These are phyloP conservation scores for Naja naja DNA, from an alignment of 2,113 vertebrate species.

Conservation along the genomic window DNA sequence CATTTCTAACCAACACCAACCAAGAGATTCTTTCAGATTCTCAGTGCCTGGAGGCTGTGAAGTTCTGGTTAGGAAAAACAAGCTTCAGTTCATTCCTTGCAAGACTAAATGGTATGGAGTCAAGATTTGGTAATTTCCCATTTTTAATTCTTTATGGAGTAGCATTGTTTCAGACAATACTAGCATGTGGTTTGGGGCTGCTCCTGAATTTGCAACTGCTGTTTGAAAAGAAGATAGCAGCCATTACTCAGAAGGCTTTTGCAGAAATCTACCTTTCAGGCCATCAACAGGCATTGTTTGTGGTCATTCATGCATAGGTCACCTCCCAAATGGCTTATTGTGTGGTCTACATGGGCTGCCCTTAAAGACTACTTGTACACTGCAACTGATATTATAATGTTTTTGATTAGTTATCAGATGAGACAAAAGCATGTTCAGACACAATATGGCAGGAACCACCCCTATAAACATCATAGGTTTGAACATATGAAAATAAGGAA, in stretches of 20 bases:
- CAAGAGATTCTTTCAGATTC: neutral
- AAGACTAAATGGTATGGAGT: neutral
- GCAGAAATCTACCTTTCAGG: neutral
- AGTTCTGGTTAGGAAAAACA: neutral
- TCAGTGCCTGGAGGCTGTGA: neutral
- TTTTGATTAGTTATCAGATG: too few species aligned
- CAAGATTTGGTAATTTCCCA: neutral
- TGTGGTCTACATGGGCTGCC: too few species aligned
- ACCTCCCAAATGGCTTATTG: neutral
- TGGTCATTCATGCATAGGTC: neutral
- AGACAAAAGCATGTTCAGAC: too few species aligned
- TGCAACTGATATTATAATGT: too few species aligned
- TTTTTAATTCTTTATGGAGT: neutral
- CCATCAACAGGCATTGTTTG: neutral
- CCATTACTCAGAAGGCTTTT: neutral
- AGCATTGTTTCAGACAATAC: neutral
- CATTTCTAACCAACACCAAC: neutral
- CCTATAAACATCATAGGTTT: too few species aligned
- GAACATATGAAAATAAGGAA: too few species aligned
- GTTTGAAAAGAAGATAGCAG: neutral
- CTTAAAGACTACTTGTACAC: too few species aligned
- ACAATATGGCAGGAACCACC: too few species aligned
- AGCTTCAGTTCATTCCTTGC: neutral
- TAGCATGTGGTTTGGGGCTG: neutral
- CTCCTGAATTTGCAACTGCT: neutral